Conservation (phyloP, 1,140 invertebrate species). For the Eurosta solidaginis region DNA sequence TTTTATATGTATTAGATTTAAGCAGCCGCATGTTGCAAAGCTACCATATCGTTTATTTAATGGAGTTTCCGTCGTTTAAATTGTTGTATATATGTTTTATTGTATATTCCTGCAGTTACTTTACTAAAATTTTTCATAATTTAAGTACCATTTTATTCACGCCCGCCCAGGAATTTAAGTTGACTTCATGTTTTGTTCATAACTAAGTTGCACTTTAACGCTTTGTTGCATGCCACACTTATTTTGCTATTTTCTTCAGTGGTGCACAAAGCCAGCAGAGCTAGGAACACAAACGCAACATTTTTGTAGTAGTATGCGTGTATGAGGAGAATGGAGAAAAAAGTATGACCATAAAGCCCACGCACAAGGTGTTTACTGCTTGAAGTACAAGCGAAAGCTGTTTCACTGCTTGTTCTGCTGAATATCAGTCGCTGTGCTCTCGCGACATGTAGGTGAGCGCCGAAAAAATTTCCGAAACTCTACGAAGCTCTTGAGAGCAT, state of each 20-base stretch:
- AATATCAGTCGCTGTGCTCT: too few relatives aligned
- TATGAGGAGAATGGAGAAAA: too few relatives aligned
- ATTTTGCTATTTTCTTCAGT: not conserved
- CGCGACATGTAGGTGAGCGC: too few relatives aligned
- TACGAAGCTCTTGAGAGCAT: too few relatives aligned
- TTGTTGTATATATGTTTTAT: not conserved
- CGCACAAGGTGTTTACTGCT: too few relatives aligned
- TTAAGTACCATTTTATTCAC: not conserved
- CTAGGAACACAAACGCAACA: too few relatives aligned
- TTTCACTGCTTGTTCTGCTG: too few relatives aligned
- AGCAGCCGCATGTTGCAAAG: not conserved
- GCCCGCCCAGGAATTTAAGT: not conserved
- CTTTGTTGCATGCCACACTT: not conserved
- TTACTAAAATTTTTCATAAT: not conserved
- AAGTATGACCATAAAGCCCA: too few relatives aligned
- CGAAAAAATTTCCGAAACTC: too few relatives aligned
- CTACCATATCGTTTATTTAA: constrained; percentile 13
- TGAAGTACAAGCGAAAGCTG: too few relatives aligned
- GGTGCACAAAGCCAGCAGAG: not conserved
- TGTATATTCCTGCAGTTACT: not conserved
- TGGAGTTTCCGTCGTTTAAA: not conserved
- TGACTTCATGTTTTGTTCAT: not conserved
- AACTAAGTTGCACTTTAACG: not conserved
- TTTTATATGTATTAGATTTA: too few relatives aligned
- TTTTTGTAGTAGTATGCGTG: too few relatives aligned